Conservation (phyloP, 1,140 invertebrate genomes). For the Papilio xuthus region DNA sequence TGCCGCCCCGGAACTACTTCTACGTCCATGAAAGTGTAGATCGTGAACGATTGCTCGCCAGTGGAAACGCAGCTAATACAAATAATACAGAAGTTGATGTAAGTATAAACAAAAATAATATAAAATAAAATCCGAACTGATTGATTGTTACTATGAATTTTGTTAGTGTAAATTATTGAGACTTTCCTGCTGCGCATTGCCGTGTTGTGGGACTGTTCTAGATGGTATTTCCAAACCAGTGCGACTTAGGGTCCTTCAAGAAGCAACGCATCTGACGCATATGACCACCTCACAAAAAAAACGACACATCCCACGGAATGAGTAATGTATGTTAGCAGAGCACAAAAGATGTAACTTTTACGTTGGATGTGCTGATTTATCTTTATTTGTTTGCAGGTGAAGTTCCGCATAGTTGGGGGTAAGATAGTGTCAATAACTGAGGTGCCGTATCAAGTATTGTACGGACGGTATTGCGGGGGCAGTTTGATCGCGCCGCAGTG, state of each 20-base stretch:
- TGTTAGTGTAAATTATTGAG: no score
- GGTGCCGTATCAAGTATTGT: conserved; percentile 64
- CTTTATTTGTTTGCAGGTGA: conserved; percentile 39
- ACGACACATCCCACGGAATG: no score
- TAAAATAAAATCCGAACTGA: no score
- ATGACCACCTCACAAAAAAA: no score
- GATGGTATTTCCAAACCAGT: no score
- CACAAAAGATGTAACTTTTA: no score
- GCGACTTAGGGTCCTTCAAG: no score
- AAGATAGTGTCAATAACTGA: conserved; percentile 52
- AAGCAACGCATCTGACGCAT: no score
- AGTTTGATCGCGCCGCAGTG: conserved; percentile 65
- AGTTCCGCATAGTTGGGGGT: conserved; percentile 67
- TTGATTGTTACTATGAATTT: no score
- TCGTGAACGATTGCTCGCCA: background rate
- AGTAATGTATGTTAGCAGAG: no score
- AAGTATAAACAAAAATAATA: conserved; percentile 4
- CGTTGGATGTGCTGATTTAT: background rate
- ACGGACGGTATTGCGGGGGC: conserved; percentile 69
- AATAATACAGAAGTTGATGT: conserved; percentile 35
- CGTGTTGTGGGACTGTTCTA: no score
- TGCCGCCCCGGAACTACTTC: conserved; percentile 56
- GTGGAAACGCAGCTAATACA: background rate
- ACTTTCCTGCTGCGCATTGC: no score
- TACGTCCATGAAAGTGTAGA: conserved; percentile 61